Percentiles rank a stretch among this genome's conserved stretches.
Evolutionary conservation across 2,888 invertebrate species (phyloP).

Genomic region (Microdon myrmicae): DNA sequence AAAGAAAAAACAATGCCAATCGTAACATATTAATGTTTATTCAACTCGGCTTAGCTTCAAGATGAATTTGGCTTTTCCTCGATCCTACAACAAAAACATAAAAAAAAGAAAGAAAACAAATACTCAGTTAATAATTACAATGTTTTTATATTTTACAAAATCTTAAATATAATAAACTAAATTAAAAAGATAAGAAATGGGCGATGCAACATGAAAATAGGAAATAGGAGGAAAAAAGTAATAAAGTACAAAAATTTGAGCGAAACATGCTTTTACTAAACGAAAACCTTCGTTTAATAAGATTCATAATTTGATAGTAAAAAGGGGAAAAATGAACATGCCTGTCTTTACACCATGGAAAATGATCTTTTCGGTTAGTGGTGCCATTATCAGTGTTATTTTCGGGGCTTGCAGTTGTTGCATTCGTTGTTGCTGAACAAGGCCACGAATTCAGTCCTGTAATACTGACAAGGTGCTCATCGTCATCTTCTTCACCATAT

Average conservation of each 20-base stretch:
- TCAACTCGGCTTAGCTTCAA: constrained; percentile 35
- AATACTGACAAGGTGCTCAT: constrained; percentile 43
- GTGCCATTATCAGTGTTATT: constrained; percentile 40
- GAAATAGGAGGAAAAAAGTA: not conserved
- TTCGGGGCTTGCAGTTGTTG: constrained; percentile 24
- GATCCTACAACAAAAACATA: constrained; percentile 31
- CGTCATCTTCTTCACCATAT: constrained; percentile 14
- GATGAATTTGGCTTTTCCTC: constrained; percentile 49
- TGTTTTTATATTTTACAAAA: too few species aligned
- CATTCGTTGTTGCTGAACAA: constrained; percentile 6
- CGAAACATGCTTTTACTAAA: constrained; percentile 13
- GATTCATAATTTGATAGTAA: not conserved
- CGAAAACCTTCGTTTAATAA: constrained; percentile 2
- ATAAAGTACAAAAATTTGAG: constrained; percentile 4
- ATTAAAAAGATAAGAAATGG: too few species aligned
- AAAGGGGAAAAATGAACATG: constrained; percentile 38
- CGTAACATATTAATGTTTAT: not conserved
- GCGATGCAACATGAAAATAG: constrained; percentile 14
- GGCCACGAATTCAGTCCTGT: constrained; percentile 17
- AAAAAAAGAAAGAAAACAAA: not conserved
- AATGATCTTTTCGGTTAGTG: constrained; percentile 37
- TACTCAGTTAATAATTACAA: not conserved
- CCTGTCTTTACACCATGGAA: constrained; percentile 47
- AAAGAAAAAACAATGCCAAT: constrained; percentile 1
- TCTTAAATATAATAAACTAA: too few species aligned